A percentile compares a stretch with the other conserved stretches of the same genome.
Evolutionary conservation across 1,140 invertebrate species (phyloP).

Genomic region (Magallana angulata): DNA sequence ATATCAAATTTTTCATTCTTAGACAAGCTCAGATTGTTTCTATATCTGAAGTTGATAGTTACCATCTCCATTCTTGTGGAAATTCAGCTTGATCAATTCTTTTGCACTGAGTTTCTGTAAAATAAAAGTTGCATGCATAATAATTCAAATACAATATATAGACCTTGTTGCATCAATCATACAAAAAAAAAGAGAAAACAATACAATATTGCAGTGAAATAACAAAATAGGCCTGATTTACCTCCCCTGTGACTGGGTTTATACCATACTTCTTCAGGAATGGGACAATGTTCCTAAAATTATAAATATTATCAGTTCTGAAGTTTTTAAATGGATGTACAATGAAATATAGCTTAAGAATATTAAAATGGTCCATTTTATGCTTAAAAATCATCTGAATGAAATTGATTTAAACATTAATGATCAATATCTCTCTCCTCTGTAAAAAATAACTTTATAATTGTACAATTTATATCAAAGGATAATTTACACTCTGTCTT

Average conservation of each 20-base stretch:
- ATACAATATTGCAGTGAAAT: not conserved
- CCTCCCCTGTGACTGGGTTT: constrained; percentile 96
- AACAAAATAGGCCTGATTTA: constrained; percentile 72
- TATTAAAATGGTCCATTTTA: too few relatives aligned
- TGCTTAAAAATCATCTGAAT: too few relatives aligned
- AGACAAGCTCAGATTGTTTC: not conserved
- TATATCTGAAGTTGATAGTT: constrained; percentile 39
- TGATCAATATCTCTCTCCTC: too few relatives aligned
- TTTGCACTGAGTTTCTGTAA: constrained; percentile 89
- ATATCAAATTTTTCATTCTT: not conserved
- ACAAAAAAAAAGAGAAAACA: not conserved
- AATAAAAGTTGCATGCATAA: constrained; percentile 52
- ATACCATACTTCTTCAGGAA: constrained; percentile 96
- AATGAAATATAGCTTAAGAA: too few relatives aligned
- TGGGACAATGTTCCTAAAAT: constrained; percentile 86
- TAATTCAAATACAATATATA: constrained; percentile 6
- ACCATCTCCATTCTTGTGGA: constrained; percentile 91
- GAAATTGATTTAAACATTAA: too few relatives aligned
- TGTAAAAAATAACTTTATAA: too few relatives aligned
- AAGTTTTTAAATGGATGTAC: too few relatives aligned
- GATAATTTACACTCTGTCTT: too few relatives aligned
- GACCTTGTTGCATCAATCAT: not conserved
- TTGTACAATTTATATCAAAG: too few relatives aligned
- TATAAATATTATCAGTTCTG: not conserved
- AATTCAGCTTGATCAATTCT: constrained; percentile 92